A percentile compares a stretch with the other conserved stretches of the same genome.
These are phyloP conservation scores for Thysanoteuthis rhombus DNA, from an alignment of 2,888 invertebrate species.

Conservation along the genomic window DNA sequence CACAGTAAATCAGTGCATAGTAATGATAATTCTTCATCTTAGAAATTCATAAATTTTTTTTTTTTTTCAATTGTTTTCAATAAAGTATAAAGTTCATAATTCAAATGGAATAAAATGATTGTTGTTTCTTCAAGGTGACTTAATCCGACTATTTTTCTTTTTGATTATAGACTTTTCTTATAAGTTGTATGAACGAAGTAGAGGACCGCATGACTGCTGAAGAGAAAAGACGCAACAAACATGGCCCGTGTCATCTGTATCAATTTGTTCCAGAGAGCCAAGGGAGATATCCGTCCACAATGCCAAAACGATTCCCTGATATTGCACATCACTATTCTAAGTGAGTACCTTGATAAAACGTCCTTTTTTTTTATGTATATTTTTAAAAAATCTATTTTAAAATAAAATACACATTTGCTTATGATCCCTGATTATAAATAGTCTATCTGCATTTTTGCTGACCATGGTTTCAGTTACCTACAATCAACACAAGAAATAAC, in stretches of 20 bases:
- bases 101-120: no score
- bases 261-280: constrained; percentile 73
- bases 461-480: no score
- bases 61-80: no score
- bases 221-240: constrained; percentile 82
- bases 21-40: no score
- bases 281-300: constrained; percentile 66
- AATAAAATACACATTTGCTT: no score
- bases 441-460: no score
- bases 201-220: constrained; percentile 81
- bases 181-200: constrained; percentile 84
- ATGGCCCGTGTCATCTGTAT: constrained; percentile 88
- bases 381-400: no score
- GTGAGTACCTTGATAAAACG: constrained; percentile 61
- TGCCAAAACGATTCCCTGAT: constrained; percentile 63
- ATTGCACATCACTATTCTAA: constrained; percentile 60
- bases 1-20: no score
- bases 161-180: constrained; percentile 69
- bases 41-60: no score
- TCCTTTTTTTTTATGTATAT: background rate
- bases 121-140: background rate
- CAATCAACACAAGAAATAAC: no score
- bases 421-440: no score
- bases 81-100: no score
- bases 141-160: background rate